Conservation (phyloP, 2,113 vertebrate species). For the Electrona antarctica region DNA sequence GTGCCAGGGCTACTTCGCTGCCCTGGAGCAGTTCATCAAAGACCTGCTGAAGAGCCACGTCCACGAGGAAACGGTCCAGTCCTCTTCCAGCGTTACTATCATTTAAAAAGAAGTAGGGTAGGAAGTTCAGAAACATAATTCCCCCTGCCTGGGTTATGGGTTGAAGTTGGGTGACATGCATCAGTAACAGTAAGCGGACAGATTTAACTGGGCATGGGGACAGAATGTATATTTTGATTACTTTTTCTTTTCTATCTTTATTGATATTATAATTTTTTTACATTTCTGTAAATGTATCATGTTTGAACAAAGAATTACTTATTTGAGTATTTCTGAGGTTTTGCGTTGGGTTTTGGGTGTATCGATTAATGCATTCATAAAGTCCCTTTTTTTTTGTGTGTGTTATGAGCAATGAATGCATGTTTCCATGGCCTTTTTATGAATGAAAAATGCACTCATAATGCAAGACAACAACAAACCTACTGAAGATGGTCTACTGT, state of each 20-base stretch:
- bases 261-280: slow-evolving; percentile 50
- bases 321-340: slow-evolving; percentile 41
- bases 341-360: slow-evolving; percentile 13
- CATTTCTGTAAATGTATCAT: slow-evolving; percentile 55
- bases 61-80: slow-evolving; percentile 88
- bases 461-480: slow-evolving; percentile 18
- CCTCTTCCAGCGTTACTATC: slow-evolving; percentile 91
- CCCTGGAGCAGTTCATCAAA: slow-evolving; percentile 96
- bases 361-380: slow-evolving; percentile 10
- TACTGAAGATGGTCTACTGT: background rate
- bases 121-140: background rate
- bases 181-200: background rate
- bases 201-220: slow-evolving; percentile 26
- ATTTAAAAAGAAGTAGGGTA: slow-evolving; percentile 78
- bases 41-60: slow-evolving; percentile 93
- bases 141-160: background rate
- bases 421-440: slow-evolving; percentile 51
- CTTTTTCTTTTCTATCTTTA: slow-evolving; percentile 40
- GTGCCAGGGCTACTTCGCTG: slow-evolving; percentile 96
- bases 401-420: slow-evolving; percentile 53
- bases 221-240: slow-evolving; percentile 65
- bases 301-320: slow-evolving; percentile 28
- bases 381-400: slow-evolving; percentile 15
- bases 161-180: background rate
- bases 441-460: slow-evolving; percentile 47